Conservation (phyloP, 2,113 vertebrate genomes). For the Brachypodius melanocephalos region DNA sequence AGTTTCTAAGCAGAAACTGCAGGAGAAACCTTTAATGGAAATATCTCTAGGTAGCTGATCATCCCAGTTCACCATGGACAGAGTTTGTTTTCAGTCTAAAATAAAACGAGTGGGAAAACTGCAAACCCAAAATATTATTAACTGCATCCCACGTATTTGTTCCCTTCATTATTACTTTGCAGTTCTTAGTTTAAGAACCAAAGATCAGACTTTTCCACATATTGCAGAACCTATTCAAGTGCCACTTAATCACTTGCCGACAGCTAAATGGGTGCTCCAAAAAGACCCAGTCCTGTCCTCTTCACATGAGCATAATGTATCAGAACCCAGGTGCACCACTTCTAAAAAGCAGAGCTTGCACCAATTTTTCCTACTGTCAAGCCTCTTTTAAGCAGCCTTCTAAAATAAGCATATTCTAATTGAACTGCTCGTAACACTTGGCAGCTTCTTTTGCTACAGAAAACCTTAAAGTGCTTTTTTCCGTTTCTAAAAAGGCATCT, state of each 20-base stretch:
- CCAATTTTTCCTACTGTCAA: constrained; percentile 15
- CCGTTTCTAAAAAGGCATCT: neutral
- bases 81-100: constrained; percentile 10
- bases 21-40: neutral
- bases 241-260: constrained; percentile 49
- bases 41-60: neutral
- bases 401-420: constrained; percentile 44
- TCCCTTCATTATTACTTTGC: neutral
- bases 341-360: constrained; percentile 40
- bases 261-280: constrained; percentile 33
- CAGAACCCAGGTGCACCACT: constrained; percentile 55
- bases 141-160: neutral
- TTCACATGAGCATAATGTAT: constrained; percentile 29
- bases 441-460: neutral
- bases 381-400: constrained; percentile 33
- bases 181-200: constrained; percentile 16
- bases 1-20: neutral
- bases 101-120: neutral
- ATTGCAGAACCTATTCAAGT: constrained; percentile 14
- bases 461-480: neutral
- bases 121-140: constrained; percentile 8
- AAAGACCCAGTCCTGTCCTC: constrained; percentile 27
- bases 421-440: neutral
- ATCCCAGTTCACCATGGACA: neutral
- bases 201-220: constrained; percentile 32